A percentile compares a stretch with the other conserved stretches of the same genome.
These are phyloP conservation scores for human DNA, from an alignment of 2,113 vertebrate species.

Conservation along the genomic window DNA sequence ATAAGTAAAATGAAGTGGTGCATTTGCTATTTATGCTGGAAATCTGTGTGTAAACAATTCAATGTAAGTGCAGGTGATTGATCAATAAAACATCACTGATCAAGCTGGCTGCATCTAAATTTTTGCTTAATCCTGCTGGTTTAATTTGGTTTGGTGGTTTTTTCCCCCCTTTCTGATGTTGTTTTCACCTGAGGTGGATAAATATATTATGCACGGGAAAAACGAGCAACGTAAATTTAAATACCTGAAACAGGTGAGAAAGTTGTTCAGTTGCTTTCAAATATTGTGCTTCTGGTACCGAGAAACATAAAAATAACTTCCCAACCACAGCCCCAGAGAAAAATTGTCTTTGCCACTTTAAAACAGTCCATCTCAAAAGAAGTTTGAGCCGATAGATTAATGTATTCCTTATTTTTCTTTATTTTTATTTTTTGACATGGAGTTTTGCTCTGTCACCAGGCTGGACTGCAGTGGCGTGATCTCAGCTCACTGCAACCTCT, in stretches of 20 bases:
- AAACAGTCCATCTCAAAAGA: background rate
- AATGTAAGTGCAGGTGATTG: slow-evolving; percentile 53
- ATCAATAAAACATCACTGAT: slow-evolving; percentile 76
- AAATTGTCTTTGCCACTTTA: background rate
- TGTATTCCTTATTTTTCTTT: background rate
- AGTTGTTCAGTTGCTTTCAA: slow-evolving; percentile 48
- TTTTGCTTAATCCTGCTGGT: slow-evolving; percentile 54
- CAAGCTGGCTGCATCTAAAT: slow-evolving; percentile 49
- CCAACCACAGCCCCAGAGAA: background rate
- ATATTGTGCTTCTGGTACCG: background rate
- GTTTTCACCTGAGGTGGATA: slow-evolving; percentile 52
- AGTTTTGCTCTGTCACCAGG: no score
- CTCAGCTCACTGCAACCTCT: no score
- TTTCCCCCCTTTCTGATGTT: slow-evolving; percentile 26
- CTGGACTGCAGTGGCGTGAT: no score
- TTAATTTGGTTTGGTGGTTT: slow-evolving; percentile 40
- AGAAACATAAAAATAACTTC: slow-evolving; percentile 53
- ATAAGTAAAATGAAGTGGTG: slow-evolving; percentile 3
- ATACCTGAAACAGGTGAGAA: slow-evolving; percentile 58
- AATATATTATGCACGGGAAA: slow-evolving; percentile 47
- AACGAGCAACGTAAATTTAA: slow-evolving; percentile 64
- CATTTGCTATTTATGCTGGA: slow-evolving; percentile 59
- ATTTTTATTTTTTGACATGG: background rate
- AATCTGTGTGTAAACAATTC: slow-evolving; percentile 37
- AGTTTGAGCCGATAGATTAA: background rate